Evolutionary conservation across 2,888 invertebrate genomes (phyloP), one percentile per base, ranked within the genome.

Genomic region (Tenthredo mesomela): DNA sequence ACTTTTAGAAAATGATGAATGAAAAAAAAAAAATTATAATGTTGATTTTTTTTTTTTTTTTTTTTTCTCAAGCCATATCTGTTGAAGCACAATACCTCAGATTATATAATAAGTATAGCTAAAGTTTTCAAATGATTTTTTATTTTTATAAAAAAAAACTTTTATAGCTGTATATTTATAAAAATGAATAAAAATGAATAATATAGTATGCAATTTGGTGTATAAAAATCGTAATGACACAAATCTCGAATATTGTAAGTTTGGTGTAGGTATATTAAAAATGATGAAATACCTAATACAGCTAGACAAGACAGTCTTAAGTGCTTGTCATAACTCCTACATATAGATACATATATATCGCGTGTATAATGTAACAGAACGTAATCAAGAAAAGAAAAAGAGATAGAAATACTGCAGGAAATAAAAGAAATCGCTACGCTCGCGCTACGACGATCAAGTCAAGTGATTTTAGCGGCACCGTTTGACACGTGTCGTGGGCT

Each of bases 31-130:
- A 61, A 61, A 37, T 37, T 37, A 37, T 37, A 37, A 37, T 37
- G 37, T 37, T 37, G 37, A 37, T 18, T 33, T 58, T 9, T 2
- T 5, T 70, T 33, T 12, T 80, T 37, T 21, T 80, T 21, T 3
- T 80, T 61, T 21, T 25, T 61, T 37, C 10, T 37, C 7, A 61
- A 10, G 40, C 40, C n/a, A 61, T 37, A 80, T 61, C 61, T 61
- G 80, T 80, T 80, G 58, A 80, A 80, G 61, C 80, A 80, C 61
- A n/a, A 61, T 61, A 54, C 78, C 78, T n/a, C 58, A 4, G n/a
- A 4, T 78, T 78, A 9, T 77, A 12, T 29, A 10, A 37, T 21
- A n/a, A n/a, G n/a, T n/a, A 73, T 6, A 29, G 15, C 29, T 33
- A 33, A 12, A 37, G 15, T 70, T 0, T 15, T 33, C n/a, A 7